A percentile compares a stretch with the other conserved stretches of the same genome.
Evolutionary conservation across 2,797 vertebrate genomes (phyloP).

Genomic region (Nyctibius grandis): DNA sequence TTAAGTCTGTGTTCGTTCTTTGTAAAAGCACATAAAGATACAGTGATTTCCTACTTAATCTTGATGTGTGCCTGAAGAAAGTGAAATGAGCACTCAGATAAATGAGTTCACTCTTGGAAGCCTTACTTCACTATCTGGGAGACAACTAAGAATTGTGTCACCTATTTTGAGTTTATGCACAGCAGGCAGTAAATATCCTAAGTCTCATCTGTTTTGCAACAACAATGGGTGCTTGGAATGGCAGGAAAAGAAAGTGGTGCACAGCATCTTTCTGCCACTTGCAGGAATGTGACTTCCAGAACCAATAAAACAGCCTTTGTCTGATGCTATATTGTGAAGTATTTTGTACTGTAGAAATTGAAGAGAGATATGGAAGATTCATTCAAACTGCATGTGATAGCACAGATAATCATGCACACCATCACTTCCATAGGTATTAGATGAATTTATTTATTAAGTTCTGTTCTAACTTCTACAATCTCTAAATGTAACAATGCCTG

Average conservation of each 20-base stretch:
- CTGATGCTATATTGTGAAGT: slow-evolving; percentile 1
- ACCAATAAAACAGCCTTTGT: slow-evolving; percentile 43
- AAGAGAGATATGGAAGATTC: background rate
- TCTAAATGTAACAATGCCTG: background rate
- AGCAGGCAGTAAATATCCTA: slow-evolving; percentile 30
- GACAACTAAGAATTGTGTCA: background rate
- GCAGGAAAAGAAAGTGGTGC: background rate
- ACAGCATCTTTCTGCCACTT: background rate
- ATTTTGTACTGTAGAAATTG: background rate
- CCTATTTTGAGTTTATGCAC: slow-evolving; percentile 5
- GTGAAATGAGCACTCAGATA: slow-evolving; percentile 47
- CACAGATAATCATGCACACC: background rate
- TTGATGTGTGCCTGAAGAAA: slow-evolving; percentile 27
- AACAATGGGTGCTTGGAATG: background rate
- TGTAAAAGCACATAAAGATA: slow-evolving; percentile 15
- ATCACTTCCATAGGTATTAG: background rate
- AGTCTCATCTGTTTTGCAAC: slow-evolving; percentile 12
- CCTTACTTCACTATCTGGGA: background rate
- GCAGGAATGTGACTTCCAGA: background rate
- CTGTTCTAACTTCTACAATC: background rate
- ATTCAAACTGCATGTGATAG: background rate
- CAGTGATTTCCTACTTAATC: slow-evolving; percentile 29
- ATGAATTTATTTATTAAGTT: background rate
- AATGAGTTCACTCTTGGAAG: slow-evolving; percentile 40
- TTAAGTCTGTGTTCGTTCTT: slow-evolving; percentile 14